Base-by-base conservation (phyloP, 1,140 invertebrate genomes). In the Sycophila sp. region DNA sequence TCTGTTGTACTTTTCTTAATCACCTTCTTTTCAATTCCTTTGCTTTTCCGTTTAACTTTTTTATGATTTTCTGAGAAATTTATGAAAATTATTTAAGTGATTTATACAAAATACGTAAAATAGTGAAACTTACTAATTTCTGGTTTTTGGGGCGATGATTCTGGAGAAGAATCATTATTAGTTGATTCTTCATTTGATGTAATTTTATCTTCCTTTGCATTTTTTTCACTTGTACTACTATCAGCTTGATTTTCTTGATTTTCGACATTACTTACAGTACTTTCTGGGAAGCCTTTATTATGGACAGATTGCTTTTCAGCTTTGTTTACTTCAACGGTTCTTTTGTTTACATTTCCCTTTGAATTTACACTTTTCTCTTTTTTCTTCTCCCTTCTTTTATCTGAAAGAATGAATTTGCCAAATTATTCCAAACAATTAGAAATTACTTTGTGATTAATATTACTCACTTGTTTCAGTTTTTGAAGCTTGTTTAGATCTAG, bases 171-270 rank as follows among this genome's bases (percentile, higher is more conserved):
- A 32, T 45, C 55, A 73, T 17, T 51, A 34, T 1, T 15, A 38
- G 74, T 73, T 7, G 60, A 71, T 55, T 58, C 70, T 28, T 78
- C 69, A 36, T 58, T 59, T 62, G 36, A 32, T 30, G 42, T 70
- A 34, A 19, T 36, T 55, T 65, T 59, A 45, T 78, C 70, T 13
- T 32, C 63, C 60, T 51, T 67, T 67, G 77, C 76, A 49, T 59
- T 71, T 30, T 77, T 75, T 62, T 83, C 77, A 51, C 73, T 78
- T 69, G 73, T 76, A 15, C 72, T 73, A 73, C 75, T 78, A 59
- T 78, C 81, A 45, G 78, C 77, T 73, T 77, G 80, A 76, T 86
- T 86, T 69, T 86, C 85, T 58, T 84, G 85, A 77, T 86, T 81
- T 62, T 86, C 84, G 58, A 80, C 81, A 10, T 40, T 77, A 68